Base-by-base conservation (phyloP, 2,888 invertebrate species). In the Aspidiotus destructor region DNA sequence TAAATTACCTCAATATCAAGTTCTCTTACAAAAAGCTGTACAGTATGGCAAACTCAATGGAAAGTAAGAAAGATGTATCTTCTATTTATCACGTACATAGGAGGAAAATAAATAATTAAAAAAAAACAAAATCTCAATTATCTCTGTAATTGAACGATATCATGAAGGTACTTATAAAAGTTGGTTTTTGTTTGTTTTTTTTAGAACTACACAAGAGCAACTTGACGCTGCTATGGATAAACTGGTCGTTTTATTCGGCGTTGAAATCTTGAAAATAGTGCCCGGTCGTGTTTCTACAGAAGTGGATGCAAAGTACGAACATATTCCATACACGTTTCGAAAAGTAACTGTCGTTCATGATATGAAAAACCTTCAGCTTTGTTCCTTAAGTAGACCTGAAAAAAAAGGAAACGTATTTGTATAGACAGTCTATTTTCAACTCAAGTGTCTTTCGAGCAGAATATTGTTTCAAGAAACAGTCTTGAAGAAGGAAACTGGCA, bases 251-350 rank as follows among this genome's bases (percentile, higher is more conserved):
- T 80, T 95, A 44, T 99, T 99, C 80, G 99, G 99, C 53, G 84
- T 86, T 76, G 97, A 99, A 83, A 99, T 99, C 74, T 82, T 99
- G 62, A 93, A 96, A 80, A 92, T 98, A 73, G 88, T 99, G 72
- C 99, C 99, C 13, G 99, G 99, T 9, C 83, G 99, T 73, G 95
- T 97, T 1, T 95, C 95, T 3, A 94, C 94, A 44, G 97, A 97
- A 82, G 92, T 97, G 60, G 96, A 97, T 82, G 95, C 96, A 48
- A 86, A 89, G 89, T 89, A 75, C 72, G 52, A 17, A 10, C 69
- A 15, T 17, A 11, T 62, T 9, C 16, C 11, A 53, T 41, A 28
- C 28, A 28, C 28, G 28, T 28, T 28, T 28, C 28, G 28, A 28
- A 28, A 28, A 28, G 28, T 28, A 57, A 15, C 28, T 16, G 7